Percentiles rank a stretch among this genome's conserved stretches.
Evolutionary conservation across 2,113 vertebrate genomes (phyloP).

Genomic region (Urocynchramus pylzowi): DNA sequence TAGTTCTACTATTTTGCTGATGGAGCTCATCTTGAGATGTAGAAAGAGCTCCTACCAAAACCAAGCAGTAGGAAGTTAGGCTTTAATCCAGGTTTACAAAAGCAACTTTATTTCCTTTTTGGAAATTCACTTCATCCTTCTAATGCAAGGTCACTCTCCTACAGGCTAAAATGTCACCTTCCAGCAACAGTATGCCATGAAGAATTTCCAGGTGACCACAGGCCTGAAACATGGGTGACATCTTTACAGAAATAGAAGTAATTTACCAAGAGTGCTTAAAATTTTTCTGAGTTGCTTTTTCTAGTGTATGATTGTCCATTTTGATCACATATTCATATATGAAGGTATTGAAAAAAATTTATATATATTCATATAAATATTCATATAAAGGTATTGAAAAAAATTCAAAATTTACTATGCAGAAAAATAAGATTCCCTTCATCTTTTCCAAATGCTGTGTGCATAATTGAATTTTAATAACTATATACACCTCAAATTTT

Average conservation of each 20-base stretch:
- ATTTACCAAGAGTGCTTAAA: neutral
- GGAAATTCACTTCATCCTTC: neutral
- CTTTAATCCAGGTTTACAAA: slow-evolving; percentile 3
- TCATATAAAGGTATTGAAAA: neutral
- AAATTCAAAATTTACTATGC: neutral
- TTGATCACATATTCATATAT: neutral
- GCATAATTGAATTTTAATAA: neutral
- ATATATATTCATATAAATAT: no score
- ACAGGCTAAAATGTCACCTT: neutral
- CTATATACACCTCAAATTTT: neutral
- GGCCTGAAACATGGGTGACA: neutral
- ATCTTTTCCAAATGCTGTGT: neutral
- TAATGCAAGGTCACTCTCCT: neutral
- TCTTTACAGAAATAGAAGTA: neutral
- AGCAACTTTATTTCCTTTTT: neutral
- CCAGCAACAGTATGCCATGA: neutral
- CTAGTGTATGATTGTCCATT: neutral
- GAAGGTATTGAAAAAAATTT: neutral
- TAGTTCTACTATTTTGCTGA: neutral
- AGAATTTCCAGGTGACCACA: neutral
- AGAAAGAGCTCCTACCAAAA: neutral
- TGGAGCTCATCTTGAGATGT: neutral
- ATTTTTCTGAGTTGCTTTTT: neutral
- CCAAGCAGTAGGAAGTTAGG: neutral
- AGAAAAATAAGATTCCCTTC: neutral